Evolutionary conservation across 2,113 vertebrate genomes (phyloP).

Genomic region (Stercorarius parasiticus): DNA sequence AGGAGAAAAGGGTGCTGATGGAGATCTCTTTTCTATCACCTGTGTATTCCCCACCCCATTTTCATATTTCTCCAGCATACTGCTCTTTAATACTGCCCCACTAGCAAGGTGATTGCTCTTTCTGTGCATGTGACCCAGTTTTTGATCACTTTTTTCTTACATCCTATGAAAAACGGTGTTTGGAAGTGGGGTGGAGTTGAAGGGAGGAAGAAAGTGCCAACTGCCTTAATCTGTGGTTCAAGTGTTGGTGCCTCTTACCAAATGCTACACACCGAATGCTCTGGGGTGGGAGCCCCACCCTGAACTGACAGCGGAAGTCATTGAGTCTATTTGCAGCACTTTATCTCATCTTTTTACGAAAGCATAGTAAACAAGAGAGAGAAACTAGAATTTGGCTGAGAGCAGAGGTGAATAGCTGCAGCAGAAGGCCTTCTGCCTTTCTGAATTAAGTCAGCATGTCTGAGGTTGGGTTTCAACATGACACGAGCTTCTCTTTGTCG

Average conservation of each 20-base stretch:
- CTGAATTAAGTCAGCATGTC: neutral
- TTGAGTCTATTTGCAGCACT: neutral
- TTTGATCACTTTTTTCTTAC: neutral
- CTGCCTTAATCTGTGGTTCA: neutral
- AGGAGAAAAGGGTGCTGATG: neutral
- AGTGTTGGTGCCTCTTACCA: neutral
- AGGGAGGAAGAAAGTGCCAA: neutral
- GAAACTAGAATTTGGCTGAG: neutral
- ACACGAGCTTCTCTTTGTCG: neutral
- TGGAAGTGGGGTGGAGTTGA: neutral
- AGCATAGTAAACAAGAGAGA: conserved; percentile 51
- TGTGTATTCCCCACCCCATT: neutral
- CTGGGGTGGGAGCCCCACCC: conserved; percentile 29
- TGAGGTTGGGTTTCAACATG: neutral
- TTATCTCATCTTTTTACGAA: conserved; percentile 58
- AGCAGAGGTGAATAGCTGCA: neutral
- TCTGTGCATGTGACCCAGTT: neutral
- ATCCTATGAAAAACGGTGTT: neutral
- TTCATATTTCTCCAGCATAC: neutral
- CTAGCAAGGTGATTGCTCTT: neutral
- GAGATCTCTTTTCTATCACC: neutral
- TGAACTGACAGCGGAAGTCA: conserved; percentile 27
- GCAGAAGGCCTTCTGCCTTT: neutral
- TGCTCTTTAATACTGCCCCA: neutral
- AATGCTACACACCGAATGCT: neutral